phyloP scores from a whole-genome alignment of 2,888 invertebrate species.

The Scotopteryx bipunctaria region DNA sequence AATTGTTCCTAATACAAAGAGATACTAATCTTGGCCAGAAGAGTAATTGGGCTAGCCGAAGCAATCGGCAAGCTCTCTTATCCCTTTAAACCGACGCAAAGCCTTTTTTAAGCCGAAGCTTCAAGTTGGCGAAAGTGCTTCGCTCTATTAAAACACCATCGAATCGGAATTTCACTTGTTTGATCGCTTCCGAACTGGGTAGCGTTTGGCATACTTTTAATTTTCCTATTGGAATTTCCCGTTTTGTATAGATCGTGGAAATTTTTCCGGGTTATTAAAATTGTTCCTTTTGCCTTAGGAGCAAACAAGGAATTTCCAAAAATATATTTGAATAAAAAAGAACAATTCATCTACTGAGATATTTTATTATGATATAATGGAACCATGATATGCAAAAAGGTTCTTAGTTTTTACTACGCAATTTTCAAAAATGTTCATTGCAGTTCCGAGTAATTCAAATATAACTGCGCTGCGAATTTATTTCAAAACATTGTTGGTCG shows the following conservation, averaged over 20 bases:
- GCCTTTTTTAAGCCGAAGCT: constrained; percentile 82
- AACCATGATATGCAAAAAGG: too few relatives aligned
- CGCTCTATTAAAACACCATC: constrained; percentile 80
- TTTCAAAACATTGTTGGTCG: too few relatives aligned
- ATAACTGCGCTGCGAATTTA: too few relatives aligned
- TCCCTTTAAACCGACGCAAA: constrained; percentile 81
- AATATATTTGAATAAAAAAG: too few relatives aligned
- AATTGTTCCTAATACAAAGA: constrained; percentile 52
- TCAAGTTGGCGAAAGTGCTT: constrained; percentile 81
- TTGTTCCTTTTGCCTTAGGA: background rate
- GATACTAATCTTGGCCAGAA: constrained; percentile 70
- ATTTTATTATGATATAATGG: too few relatives aligned
- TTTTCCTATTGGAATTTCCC: background rate
- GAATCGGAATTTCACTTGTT: constrained; percentile 61
- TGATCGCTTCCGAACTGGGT: constrained; percentile 37
- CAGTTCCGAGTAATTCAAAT: too few relatives aligned
- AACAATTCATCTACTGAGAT: too few relatives aligned
- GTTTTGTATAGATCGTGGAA: background rate
- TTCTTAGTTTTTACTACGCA: too few relatives aligned
- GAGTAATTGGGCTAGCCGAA: constrained; percentile 78
- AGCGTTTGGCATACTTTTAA: background rate
- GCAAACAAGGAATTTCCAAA: too few relatives aligned
- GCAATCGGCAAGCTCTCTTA: constrained; percentile 75
- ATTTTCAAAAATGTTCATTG: too few relatives aligned
- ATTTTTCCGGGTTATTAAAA: background rate